Percentiles rank a stretch among this genome's conserved stretches.
Conservation (phyloP, 2,888 invertebrate species). For the Melanotus villosus region DNA sequence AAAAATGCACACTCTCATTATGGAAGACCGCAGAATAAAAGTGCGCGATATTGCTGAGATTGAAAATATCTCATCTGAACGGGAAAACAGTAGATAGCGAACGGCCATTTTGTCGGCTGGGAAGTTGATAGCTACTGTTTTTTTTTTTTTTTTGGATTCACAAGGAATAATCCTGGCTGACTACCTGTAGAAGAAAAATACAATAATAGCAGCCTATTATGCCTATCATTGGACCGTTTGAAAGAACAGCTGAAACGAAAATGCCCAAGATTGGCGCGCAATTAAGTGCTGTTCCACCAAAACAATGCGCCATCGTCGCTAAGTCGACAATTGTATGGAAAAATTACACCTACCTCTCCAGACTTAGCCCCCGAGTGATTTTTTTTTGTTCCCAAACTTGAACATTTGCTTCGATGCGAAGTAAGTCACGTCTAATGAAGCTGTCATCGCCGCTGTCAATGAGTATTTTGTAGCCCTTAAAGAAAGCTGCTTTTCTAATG, state of each 20-base stretch:
- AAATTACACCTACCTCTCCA: neutral
- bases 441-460: neutral
- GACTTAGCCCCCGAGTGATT: neutral
- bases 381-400: neutral
- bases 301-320: neutral
- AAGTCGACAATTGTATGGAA: neutral
- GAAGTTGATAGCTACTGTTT: no score
- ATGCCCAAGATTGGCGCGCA: neutral
- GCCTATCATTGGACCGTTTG: no score
- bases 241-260: neutral
- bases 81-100: neutral
- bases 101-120: neutral
- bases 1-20: neutral
- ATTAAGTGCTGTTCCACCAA: neutral
- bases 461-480: neutral
- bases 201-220: no score
- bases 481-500: neutral
- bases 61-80: neutral
- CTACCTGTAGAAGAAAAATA: no score
- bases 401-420: neutral
- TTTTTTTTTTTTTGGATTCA: no score
- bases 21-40: neutral
- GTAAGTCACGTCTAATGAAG: neutral
- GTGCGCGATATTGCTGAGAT: neutral
- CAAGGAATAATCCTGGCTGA: no score